Percentiles rank a stretch among this genome's conserved stretches.
These are phyloP conservation scores for Microcebus lehilahytsara DNA, from an alignment of 2,113 vertebrate genomes.

Conservation along the genomic window DNA sequence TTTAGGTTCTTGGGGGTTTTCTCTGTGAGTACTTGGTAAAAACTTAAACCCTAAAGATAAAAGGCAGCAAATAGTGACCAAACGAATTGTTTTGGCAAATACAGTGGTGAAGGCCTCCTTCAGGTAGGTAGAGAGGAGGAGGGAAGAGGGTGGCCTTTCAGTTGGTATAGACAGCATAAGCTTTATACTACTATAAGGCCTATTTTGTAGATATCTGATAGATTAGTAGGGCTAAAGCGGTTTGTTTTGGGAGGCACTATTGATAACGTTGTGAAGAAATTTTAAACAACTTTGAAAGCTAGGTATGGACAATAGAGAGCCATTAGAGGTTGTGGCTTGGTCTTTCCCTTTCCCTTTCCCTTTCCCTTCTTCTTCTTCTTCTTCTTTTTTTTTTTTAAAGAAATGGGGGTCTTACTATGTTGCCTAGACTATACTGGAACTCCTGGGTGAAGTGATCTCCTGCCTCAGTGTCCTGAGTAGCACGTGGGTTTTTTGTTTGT, in stretches of 20 bases:
- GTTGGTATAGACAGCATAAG: conserved; percentile 19
- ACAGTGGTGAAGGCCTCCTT: conserved; percentile 67
- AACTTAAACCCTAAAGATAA: conserved; percentile 71
- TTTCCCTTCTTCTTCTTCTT: no score
- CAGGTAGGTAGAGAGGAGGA: conserved; percentile 72
- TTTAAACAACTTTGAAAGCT: conserved; percentile 27
- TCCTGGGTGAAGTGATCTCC: background rate
- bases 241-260: background rate
- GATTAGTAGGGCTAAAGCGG: background rate
- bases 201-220: background rate
- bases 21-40: conserved; percentile 72
- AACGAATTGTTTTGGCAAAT: conserved; percentile 68
- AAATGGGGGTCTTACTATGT: background rate
- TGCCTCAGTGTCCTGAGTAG: background rate
- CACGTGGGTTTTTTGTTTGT: background rate
- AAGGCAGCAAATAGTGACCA: conserved; percentile 68
- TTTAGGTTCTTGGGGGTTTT: conserved; percentile 74
- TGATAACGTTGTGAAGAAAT: background rate
- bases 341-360: background rate
- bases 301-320: background rate
- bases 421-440: background rate
- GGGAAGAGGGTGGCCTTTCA: conserved; percentile 63
- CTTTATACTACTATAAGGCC: background rate
- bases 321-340: background rate
- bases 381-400: background rate